Base-by-base conservation (phyloP, 2,113 vertebrate species). In the Corapipo altera region DNA sequence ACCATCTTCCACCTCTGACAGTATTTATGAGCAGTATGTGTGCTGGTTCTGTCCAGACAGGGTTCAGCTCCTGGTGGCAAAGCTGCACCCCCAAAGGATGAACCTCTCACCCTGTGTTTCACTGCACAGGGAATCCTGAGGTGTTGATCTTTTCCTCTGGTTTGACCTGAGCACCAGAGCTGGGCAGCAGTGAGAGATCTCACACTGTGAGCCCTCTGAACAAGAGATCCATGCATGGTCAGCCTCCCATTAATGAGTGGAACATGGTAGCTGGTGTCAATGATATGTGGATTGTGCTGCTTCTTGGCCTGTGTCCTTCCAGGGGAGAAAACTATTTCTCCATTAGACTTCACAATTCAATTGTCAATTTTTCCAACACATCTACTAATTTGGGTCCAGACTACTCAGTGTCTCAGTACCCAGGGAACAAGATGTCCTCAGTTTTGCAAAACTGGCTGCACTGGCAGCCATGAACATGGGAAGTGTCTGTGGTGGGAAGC, bases 201-300 rank as follows among this genome's bases (percentile, higher is more conserved):
- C 62, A 48, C 0, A 2, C 51, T 27, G 28, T 23, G 30, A 8
- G 41, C 6, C 27, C 65, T 88, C 11, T 18, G 33, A 88, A 18
- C 26, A n/a, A 30, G 51, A 30, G 75, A 51, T 13, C 62, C 33
- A 7, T 54, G 62, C 23, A 65, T 15, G n/a, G 37, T 66, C 43
- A 21, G 21, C 13, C 51, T 43, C 16, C 58, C 41, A 8, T 39
- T 39, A 62, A 43, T 2, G 16, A n/a, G 26, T 9, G 46, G n/a
- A 52, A 37, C 18, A 19, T 8, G 20, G 21, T 41, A 37, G 12
- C 80, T 44, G 6, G 27, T 41, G 62, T 58, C 67, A 75, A 57
- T 4, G 14, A n/a, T 15, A 20, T 0, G 7, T 7, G 19, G 49
- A 62, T 12, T 1, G 3, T 33, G 67, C 46, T 83, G 43, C 44